A percentile compares a stretch with the other conserved stretches of the same genome.
Evolutionary conservation across 2,113 vertebrate species (phyloP).

Genomic region (Emydocephalus ijimae): DNA sequence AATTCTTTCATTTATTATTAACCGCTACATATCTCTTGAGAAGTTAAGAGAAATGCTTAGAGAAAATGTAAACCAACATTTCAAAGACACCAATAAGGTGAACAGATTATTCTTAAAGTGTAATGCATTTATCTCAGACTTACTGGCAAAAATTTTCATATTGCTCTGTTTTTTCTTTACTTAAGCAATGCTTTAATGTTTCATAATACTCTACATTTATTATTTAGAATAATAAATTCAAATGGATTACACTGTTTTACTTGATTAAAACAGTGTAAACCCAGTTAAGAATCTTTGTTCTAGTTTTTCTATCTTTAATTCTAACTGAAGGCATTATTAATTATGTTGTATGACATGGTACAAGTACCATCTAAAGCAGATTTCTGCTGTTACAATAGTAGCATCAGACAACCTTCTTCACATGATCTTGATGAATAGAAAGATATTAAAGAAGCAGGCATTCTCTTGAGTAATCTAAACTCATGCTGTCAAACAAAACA

Average conservation of each 20-base stretch:
- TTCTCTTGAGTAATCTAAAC: neutral
- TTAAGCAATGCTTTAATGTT: neutral
- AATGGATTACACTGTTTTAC: fast-evolving
- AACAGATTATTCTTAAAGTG: neutral
- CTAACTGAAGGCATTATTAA: constrained; percentile 31
- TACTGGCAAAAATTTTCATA: neutral
- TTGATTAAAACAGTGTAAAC: neutral
- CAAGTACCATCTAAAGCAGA: neutral
- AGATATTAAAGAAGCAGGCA: neutral
- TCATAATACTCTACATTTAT: neutral
- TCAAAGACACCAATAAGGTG: fast-evolving
- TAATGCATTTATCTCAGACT: neutral
- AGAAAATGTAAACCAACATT: neutral
- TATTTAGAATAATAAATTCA: neutral
- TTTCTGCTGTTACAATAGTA: neutral
- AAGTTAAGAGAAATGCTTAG: neutral
- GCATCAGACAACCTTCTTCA: neutral
- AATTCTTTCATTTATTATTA: constrained; percentile 25
- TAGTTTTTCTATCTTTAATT: constrained; percentile 56
- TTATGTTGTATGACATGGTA: neutral
- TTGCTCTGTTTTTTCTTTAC: neutral
- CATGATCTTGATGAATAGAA: neutral
- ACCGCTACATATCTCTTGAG: neutral
- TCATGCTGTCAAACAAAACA: neutral
- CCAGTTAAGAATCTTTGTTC: constrained; percentile 47